phyloP scores from a whole-genome alignment of 1,140 invertebrate genomes.

The Steinernema feltiae region DNA sequence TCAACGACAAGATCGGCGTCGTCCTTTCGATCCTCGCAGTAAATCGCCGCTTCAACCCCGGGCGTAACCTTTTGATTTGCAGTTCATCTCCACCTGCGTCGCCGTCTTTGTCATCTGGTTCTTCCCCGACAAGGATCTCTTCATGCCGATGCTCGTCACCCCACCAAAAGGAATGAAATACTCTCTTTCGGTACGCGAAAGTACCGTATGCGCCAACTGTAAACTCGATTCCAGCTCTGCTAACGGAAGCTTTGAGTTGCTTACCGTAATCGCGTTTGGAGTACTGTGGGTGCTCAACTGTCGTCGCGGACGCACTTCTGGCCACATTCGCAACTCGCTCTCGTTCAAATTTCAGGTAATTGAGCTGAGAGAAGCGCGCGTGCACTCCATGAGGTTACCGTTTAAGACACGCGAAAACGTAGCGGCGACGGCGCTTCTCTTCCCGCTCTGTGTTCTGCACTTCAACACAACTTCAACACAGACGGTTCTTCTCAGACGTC shows the following conservation, averaged over 20 bases:
- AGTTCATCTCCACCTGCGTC: background rate
- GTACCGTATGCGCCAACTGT: background rate
- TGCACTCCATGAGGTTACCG: background rate
- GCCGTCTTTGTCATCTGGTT: background rate
- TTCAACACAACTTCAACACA: background rate
- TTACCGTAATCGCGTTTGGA: background rate
- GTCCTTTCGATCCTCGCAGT: background rate
- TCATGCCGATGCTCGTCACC: background rate
- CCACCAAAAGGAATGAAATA: background rate
- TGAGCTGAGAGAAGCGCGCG: too few relatives aligned
- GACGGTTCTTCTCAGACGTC: too few relatives aligned
- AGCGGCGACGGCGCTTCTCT: background rate
- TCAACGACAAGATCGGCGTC: background rate
- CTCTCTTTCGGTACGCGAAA: background rate
- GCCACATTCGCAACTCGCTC: background rate
- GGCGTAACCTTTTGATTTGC: background rate
- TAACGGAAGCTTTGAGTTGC: background rate
- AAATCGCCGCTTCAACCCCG: background rate
- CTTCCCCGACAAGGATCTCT: background rate
- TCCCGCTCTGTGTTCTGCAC: background rate
- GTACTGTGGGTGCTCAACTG: background rate
- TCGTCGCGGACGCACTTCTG: background rate
- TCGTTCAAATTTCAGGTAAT: constrained; percentile 6
- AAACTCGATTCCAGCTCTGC: background rate
- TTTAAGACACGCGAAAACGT: background rate